These are phyloP conservation scores for Gymnocypris eckloni DNA, from an alignment of 2,797 vertebrate genomes.

Conservation along the genomic window DNA sequence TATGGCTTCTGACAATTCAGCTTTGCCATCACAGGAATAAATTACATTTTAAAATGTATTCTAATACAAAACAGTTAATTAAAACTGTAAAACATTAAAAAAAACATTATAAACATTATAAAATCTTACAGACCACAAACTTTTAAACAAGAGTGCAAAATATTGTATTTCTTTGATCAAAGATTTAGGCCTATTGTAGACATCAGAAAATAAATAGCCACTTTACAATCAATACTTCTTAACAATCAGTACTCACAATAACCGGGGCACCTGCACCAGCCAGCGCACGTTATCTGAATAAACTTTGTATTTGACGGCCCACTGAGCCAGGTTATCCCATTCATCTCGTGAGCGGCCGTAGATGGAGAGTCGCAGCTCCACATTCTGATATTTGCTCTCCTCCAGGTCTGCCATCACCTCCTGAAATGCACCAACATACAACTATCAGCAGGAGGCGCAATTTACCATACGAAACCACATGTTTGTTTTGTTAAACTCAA, in stretches of 20 bases:
- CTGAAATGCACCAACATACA: conserved; percentile 66
- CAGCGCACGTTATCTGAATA: conserved; percentile 89
- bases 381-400: conserved; percentile 90
- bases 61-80: neutral
- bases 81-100: neutral
- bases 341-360: conserved; percentile 86
- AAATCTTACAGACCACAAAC: neutral
- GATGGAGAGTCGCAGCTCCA: conserved; percentile 88
- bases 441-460: conserved; percentile 65
- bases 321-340: conserved; percentile 84
- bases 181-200: neutral
- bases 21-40: neutral
- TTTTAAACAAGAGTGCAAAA: neutral
- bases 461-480: neutral
- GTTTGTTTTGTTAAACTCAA: neutral
- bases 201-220: neutral
- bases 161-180: neutral
- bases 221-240: neutral
- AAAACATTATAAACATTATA: too few species aligned
- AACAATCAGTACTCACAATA: conserved; percentile 81
- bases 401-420: conserved; percentile 87
- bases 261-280: conserved; percentile 89
- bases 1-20: neutral
- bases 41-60: neutral
- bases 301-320: conserved; percentile 87